These are phyloP conservation scores for Falco biarmicus DNA, from an alignment of 2,797 vertebrate genomes.

Conservation along the genomic window DNA sequence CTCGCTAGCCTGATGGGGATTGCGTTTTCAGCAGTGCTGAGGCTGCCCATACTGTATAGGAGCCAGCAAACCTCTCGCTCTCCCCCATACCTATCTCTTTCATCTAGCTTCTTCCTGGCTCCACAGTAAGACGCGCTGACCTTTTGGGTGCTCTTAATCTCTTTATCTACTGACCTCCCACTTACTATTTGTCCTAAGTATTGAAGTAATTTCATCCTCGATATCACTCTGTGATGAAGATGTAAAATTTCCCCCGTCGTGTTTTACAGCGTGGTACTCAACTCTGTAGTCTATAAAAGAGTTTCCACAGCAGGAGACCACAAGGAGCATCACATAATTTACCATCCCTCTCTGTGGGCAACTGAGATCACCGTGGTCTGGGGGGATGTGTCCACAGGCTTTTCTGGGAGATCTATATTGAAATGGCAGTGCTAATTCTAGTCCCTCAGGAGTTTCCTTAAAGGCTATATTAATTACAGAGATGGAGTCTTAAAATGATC, in stretches of 20 bases:
- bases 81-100: background rate
- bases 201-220: background rate
- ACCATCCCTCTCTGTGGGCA: background rate
- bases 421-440: background rate
- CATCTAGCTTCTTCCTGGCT: background rate
- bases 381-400: background rate
- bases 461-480: background rate
- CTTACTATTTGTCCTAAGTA: background rate
- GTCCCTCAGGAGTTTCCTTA: background rate
- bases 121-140: background rate
- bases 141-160: background rate
- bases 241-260: background rate
- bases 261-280: background rate
- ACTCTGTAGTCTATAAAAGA: background rate
- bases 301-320: background rate
- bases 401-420: background rate
- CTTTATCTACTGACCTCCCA: background rate
- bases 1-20: background rate
- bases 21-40: background rate
- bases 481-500: background rate
- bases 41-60: background rate
- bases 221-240: background rate
- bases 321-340: background rate
- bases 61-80: background rate
- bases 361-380: background rate